Base-by-base conservation (phyloP, 2,888 invertebrate genomes). In the Callosobruchus maculatus region DNA sequence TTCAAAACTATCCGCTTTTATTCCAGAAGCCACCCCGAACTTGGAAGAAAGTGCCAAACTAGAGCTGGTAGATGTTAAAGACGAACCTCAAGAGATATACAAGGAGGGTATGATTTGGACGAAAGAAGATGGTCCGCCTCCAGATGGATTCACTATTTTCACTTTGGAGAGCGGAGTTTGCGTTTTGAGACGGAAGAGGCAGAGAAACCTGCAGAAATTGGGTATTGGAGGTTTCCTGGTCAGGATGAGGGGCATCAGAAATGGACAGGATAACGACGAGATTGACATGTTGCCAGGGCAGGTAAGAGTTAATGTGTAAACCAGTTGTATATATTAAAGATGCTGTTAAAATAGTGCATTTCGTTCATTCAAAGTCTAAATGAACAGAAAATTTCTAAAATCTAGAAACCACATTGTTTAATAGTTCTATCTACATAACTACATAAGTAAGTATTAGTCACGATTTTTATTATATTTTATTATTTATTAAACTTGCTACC, bases 181-280 rank as follows among this genome's bases (percentile, higher is more conserved):
- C 20, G 92, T 96, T 69, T 87, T 96, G 75, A 89, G 95, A 74
- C 91, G 95, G 76, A 97, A 96, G 86, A 90, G 97, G 71, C 96
- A 96, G 84, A 89, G 97, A 71, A 97, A 97, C 87, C 88, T 97
- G 68, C 95, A 96, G 84, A 96, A 96, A 86, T 89, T 97, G 66
- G 87, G 92, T 5, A 96, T 97, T 76, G 97, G 97, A 4, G 97
- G 97, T 0, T 97, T 97, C 84, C 90, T 94, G 75, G 97, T 95
- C 78, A 89, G 95, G 82, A 90, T 93, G 83, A 90, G 95, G 78
- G 89, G 90, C 13, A 88, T 90, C 18, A 78, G 85, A 72, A 91
- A 90, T 73, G 90, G 90, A 68, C 90, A 91, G 75, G 91, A 91
- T 79, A 91, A 92, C 79, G 88, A 91, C 80, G 87, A 88, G 69